These are phyloP conservation scores for Callorhinus ursinus DNA, from an alignment of 2,113 vertebrate species.

Conservation along the genomic window DNA sequence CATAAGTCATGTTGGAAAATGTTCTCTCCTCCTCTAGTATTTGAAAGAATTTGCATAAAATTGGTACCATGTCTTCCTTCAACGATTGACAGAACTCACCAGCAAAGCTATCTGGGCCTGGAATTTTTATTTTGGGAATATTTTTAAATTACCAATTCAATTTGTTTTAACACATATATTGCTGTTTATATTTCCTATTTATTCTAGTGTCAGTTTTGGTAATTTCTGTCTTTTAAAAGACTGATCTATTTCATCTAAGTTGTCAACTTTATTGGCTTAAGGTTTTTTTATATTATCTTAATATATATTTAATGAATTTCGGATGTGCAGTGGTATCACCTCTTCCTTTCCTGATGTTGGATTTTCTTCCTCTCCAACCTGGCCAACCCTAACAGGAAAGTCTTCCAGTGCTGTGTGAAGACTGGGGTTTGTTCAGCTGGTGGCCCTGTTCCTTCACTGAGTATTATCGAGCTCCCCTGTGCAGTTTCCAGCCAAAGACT, in stretches of 20 bases:
- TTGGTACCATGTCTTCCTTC: neutral
- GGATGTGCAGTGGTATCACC: neutral
- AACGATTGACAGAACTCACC: slow-evolving; percentile 16
- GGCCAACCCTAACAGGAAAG: neutral
- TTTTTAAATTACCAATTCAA: slow-evolving; percentile 58
- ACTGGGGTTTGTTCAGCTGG: neutral
- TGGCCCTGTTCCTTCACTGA: neutral
- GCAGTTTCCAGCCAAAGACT: neutral
- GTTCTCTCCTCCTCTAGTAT: neutral
- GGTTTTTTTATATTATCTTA: slow-evolving; percentile 21
- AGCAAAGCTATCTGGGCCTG: neutral
- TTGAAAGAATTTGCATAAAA: slow-evolving; percentile 23
- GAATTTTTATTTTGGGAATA: slow-evolving; percentile 48
- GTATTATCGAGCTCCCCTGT: neutral
- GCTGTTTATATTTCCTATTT: slow-evolving; percentile 61
- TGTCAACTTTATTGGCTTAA: slow-evolving; percentile 23
- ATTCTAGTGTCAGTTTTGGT: slow-evolving; percentile 45
- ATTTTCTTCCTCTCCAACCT: neutral
- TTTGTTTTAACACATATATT: slow-evolving; percentile 49
- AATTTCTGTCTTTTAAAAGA: slow-evolving; percentile 52
- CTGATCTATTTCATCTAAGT: neutral
- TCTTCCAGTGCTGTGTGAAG: neutral
- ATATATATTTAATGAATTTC: neutral
- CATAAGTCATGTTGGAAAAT: neutral
- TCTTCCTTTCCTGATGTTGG: neutral